Conservation (phyloP, 1,140 invertebrate genomes). For the Saccostrea cuccullata region DNA sequence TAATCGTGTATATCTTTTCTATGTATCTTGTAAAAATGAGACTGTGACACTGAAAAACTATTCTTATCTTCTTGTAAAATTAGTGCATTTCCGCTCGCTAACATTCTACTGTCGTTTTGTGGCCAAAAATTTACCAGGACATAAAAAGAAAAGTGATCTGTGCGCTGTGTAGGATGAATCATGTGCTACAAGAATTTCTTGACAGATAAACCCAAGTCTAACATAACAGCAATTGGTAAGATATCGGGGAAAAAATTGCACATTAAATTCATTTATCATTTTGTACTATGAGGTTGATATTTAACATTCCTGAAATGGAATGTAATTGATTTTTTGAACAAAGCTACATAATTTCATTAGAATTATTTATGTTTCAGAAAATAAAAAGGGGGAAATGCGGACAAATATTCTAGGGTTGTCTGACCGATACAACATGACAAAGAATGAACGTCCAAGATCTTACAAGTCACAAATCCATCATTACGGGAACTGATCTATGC, state of each 20-base stretch:
- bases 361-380: not conserved
- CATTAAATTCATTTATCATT: not conserved
- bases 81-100: slow-evolving; percentile 21
- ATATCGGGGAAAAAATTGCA: not conserved
- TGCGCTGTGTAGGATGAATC: not conserved
- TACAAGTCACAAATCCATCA: slow-evolving; percentile 3
- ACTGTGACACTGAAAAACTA: not conserved
- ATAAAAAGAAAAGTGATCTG: not conserved
- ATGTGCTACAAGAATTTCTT: slow-evolving; percentile 6
- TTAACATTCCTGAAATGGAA: not conserved
- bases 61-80: slow-evolving; percentile 2
- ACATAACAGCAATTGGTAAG: not conserved
- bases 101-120: not conserved
- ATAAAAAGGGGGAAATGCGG: not conserved
- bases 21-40: slow-evolving; percentile 18
- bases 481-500: not conserved
- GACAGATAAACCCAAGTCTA: not conserved
- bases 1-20: slow-evolving; percentile 24
- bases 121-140: not conserved
- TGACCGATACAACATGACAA: not conserved
- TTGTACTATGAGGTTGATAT: not conserved
- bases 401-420: not conserved
- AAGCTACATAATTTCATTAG: too few relatives aligned
- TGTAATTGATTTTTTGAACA: too few relatives aligned
- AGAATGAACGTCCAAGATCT: not conserved